Evolutionary conservation across 1,140 invertebrate species (phyloP).

Genomic region (Aphelinus certus): DNA sequence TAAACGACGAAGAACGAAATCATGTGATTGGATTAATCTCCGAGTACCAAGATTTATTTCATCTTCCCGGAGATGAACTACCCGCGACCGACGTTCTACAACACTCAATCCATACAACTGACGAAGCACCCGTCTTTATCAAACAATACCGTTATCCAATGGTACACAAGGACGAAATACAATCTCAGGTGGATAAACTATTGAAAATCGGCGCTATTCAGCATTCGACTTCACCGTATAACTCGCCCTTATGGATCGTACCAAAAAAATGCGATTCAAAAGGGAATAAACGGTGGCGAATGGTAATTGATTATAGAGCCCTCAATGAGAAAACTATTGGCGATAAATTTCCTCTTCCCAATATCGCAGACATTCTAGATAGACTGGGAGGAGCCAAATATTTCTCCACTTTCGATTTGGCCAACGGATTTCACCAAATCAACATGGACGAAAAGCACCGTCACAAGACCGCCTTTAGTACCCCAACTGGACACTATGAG

Average conservation of each 20-base stretch:
- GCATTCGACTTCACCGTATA: conserved; percentile 43
- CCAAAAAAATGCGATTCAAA: conserved; percentile 43
- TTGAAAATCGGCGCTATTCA: conserved; percentile 46
- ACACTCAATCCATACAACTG: neutral
- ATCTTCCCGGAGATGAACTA: neutral
- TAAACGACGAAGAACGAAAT: no score
- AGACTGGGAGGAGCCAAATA: neutral
- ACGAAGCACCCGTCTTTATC: neutral
- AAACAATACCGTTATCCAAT: neutral
- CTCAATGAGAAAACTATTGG: conserved; percentile 25
- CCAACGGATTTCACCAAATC: conserved; percentile 57
- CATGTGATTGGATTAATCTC: no score
- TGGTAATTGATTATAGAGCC: conserved; percentile 39
- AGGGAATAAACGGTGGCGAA: conserved; percentile 42
- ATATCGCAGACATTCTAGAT: conserved; percentile 6
- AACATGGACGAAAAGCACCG: conserved; percentile 51
- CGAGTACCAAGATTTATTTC: neutral
- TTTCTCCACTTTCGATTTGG: neutral
- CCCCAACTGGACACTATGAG: conserved; percentile 32
- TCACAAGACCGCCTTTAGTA: conserved; percentile 60
- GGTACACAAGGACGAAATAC: neutral
- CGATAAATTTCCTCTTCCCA: neutral
- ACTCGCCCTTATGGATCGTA: conserved; percentile 45
- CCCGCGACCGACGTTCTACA: neutral
- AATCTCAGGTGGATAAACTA: conserved; percentile 44